Conservation (phyloP, 2,888 invertebrate species). For the Uropetala carovei region DNA sequence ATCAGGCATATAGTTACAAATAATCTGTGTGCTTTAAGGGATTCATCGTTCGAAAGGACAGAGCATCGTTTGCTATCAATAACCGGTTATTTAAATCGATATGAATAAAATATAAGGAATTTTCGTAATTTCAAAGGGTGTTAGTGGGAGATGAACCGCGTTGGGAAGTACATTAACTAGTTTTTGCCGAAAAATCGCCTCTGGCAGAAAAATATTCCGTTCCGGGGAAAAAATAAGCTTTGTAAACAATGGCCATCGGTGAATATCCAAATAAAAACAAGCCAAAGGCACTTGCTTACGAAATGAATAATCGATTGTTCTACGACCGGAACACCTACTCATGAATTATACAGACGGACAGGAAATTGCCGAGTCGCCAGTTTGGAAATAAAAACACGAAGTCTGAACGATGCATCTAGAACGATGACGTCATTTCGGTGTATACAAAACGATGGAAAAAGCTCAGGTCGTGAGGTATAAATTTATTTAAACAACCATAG, state of each 20-base stretch:
- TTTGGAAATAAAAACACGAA: not conserved
- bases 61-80: not conserved
- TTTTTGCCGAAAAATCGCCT: not conserved
- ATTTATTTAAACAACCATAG: too few relatives aligned
- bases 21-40: too few relatives aligned
- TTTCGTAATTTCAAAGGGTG: not conserved
- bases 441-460: not conserved
- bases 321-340: not conserved
- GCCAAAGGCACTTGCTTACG: not conserved
- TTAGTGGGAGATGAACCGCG: too few relatives aligned
- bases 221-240: not conserved
- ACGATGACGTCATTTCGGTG: not conserved
- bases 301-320: not conserved
- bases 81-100: not conserved
- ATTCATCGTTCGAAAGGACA: not conserved
- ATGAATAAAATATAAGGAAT: not conserved
- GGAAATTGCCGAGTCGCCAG: not conserved
- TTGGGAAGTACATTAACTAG: not conserved
- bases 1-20: too few relatives aligned
- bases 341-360: slow-evolving; percentile 1
- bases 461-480: too few relatives aligned
- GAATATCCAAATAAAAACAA: not conserved
- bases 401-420: not conserved
- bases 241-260: not conserved
- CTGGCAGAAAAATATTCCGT: not conserved